Percentiles rank a stretch among this genome's conserved stretches.
These are phyloP conservation scores for Synergus laeviventris DNA, from an alignment of 2,888 invertebrate genomes.

Conservation along the genomic window DNA sequence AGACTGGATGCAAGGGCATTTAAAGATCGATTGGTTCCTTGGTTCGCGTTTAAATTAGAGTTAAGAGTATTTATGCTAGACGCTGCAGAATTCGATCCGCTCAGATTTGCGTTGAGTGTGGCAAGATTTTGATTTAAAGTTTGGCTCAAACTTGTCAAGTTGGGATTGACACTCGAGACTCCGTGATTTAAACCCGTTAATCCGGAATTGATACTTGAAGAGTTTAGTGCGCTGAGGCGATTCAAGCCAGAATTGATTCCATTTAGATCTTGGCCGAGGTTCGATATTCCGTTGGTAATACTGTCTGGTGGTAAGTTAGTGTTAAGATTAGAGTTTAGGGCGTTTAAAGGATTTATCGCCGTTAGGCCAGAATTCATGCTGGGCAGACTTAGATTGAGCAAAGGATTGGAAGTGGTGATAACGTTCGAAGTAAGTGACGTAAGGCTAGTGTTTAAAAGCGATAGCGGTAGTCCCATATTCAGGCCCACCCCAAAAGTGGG, in stretches of 20 bases:
- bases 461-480: conserved; percentile 75
- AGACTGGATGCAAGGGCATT: conserved; percentile 68
- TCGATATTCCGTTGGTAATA: conserved; percentile 72
- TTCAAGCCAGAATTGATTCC: conserved; percentile 70
- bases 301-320: conserved; percentile 71
- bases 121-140: conserved; percentile 71
- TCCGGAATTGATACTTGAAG: conserved; percentile 69
- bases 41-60: conserved; percentile 64
- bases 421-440: conserved; percentile 74
- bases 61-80: conserved; percentile 66
- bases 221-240: conserved; percentile 68
- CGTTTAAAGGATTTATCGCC: conserved; percentile 71
- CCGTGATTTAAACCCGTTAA: conserved; percentile 67
- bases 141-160: conserved; percentile 67
- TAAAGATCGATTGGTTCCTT: conserved; percentile 65
- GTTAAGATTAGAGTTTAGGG: conserved; percentile 70
- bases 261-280: conserved; percentile 72
- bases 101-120: conserved; percentile 66
- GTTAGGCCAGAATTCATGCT: conserved; percentile 72
- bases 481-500: conserved; percentile 76
- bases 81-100: conserved; percentile 64
- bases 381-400: conserved; percentile 73
- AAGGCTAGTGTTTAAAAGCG: conserved; percentile 73
- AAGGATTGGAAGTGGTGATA: conserved; percentile 74
- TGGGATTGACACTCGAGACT: conserved; percentile 69